Base-by-base conservation (phyloP, 2,797 vertebrate genomes). In the Argyrosomus regius region DNA sequence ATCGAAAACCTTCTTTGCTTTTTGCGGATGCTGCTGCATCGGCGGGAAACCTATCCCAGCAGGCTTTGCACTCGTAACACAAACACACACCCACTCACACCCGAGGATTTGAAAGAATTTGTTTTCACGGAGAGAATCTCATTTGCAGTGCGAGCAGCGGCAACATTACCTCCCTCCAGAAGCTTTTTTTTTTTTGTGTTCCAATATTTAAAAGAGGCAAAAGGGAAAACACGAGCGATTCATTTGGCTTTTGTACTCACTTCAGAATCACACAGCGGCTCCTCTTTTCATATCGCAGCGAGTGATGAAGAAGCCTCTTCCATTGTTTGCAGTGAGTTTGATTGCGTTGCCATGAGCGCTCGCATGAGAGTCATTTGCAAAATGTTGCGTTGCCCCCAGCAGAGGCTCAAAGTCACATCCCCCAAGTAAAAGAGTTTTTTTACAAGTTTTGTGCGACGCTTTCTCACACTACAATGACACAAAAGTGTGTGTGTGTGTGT, bases 121-220 rank as follows among this genome's bases (percentile, higher is more conserved):
- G 86, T 87, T 90, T 88, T 88, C n/a, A 39, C 63, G 56, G 64
- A 76, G 80, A 86, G 82, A 92, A 90, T 91, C 85, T 89, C 50
- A 88, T 93, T 89, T 91, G 82, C 86, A 83, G 68, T 58, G 80
- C 75, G 72, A 70, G 76, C 80, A 31, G 64, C 64, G 35, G 75
- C 61, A 85, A 88, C 74, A 85, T 77, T 82, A 75, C 87, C 84
- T 82, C 54, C 66, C 62, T n/a, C 62, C 5, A 18, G 85, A 88
- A 41, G 84, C 64, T 62, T 81, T 62, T 80, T 91, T 82, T 22
- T 22, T 22, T 22, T 22, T 91, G 78, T 86, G 80, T 80, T 86
- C 77, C 83, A 87, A 68, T 86, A 82, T 90, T 89, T 91, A 88
- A 91, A 39, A 89, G 86, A 91, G 80, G 80, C 90, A 77, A 68